Conservation (phyloP, 2,797 vertebrate species). For the Gila robusta region DNA sequence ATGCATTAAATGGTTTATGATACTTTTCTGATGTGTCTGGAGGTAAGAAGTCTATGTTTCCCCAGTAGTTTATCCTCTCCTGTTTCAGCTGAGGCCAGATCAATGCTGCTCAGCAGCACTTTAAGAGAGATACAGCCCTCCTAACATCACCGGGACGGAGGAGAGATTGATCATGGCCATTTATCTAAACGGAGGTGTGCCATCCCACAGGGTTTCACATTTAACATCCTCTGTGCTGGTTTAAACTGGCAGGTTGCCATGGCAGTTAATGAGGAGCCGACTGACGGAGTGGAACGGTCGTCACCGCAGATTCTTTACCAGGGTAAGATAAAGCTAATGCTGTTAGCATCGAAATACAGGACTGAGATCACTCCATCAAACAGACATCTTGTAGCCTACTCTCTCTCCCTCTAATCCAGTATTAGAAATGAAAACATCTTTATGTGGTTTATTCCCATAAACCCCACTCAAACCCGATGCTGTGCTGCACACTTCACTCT, state of each 20-base stretch:
- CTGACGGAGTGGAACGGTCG: conserved; percentile 69
- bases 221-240: conserved; percentile 56
- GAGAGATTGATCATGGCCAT: conserved; percentile 68
- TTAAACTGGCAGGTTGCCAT: conserved; percentile 71
- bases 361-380: conserved; percentile 49
- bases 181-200: conserved; percentile 64
- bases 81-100: conserved; percentile 38
- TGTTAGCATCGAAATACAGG: conserved; percentile 9
- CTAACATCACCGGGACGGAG: conserved; percentile 39
- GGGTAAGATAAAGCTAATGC: conserved; percentile 68
- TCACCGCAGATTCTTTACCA: conserved; percentile 71
- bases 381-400: conserved; percentile 44
- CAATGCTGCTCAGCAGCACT: conserved; percentile 49
- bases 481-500: not conserved
- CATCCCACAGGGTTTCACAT: conserved; percentile 61
- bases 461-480: not conserved
- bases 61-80: not conserved
- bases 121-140: conserved; percentile 39
- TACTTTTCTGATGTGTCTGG: not conserved
- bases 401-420: conserved; percentile 35
- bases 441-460: conserved; percentile 11
- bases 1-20: conserved; percentile 1
- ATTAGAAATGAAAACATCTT: conserved; percentile 34
- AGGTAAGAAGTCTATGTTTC: not conserved
- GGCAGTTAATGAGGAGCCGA: conserved; percentile 73